Evolutionary conservation across 2,888 invertebrate genomes (phyloP).

Genomic region (Cosmopolites sordidus): DNA sequence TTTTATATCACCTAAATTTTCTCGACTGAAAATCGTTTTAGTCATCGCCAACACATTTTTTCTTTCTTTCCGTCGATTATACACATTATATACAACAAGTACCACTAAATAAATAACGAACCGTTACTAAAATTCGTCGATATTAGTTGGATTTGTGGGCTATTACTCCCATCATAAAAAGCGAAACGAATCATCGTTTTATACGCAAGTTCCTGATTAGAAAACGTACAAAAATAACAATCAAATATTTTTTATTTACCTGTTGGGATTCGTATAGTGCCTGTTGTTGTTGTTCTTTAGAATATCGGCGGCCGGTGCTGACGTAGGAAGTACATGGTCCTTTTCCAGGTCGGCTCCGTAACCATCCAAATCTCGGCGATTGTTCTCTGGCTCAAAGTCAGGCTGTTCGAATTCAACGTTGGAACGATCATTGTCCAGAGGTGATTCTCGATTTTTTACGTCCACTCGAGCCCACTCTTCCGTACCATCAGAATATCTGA

Average conservation of each 20-base stretch:
- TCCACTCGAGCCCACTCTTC: constrained; percentile 48
- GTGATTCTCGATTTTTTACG: constrained; percentile 36
- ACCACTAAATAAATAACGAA: too few relatives aligned
- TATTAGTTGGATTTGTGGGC: too few relatives aligned
- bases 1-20: too few relatives aligned
- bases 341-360: constrained; percentile 69
- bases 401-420: constrained; percentile 36
- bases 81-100: too few relatives aligned
- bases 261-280: constrained; percentile 68
- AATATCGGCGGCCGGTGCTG: constrained; percentile 74
- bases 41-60: too few relatives aligned
- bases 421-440: constrained; percentile 30
- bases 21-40: too few relatives aligned
- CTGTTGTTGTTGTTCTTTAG: constrained; percentile 73
- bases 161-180: too few relatives aligned
- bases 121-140: too few relatives aligned
- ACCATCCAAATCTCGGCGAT: constrained; percentile 38
- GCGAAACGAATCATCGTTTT: too few relatives aligned
- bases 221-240: too few relatives aligned
- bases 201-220: too few relatives aligned
- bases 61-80: too few relatives aligned
- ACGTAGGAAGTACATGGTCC: constrained; percentile 70
- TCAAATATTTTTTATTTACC: constrained; percentile 30
- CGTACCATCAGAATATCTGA: constrained; percentile 31
- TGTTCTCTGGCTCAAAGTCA: constrained; percentile 36